Evolutionary conservation across 2,888 invertebrate species (phyloP).

Genomic region (Drosophila crucigera): DNA sequence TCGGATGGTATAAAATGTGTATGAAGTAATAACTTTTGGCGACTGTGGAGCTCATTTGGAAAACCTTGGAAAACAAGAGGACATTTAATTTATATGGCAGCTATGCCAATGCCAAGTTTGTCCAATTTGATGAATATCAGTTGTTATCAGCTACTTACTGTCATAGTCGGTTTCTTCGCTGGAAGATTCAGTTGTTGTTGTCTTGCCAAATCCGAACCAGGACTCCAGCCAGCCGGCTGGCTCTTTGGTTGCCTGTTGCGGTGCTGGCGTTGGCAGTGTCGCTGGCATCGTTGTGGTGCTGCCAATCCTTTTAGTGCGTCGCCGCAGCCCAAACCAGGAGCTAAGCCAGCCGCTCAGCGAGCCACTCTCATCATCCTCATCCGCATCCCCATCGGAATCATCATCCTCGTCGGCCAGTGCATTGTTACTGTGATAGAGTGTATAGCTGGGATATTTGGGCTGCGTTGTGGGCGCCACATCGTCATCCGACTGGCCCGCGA

Average conservation of each 20-base stretch:
- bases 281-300: constrained; percentile 65
- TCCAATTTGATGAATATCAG: background rate
- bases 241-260: constrained; percentile 40
- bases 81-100: background rate
- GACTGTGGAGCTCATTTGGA: background rate
- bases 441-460: constrained; percentile 79
- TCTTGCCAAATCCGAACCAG: constrained; percentile 78
- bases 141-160: constrained; percentile 68
- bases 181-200: constrained; percentile 54
- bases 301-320: constrained; percentile 73
- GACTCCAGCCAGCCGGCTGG: constrained; percentile 82
- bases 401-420: constrained; percentile 38
- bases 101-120: background rate
- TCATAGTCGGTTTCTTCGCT: constrained; percentile 70
- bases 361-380: constrained; percentile 44
- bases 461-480: constrained; percentile 27
- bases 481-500: constrained; percentile 47
- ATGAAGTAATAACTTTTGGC: background rate
- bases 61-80: rapidly evolving
- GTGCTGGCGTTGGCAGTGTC: constrained; percentile 35
- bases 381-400: constrained; percentile 39
- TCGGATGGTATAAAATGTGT: background rate
- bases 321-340: constrained; percentile 79
- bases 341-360: constrained; percentile 77
- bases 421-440: constrained; percentile 76